phyloP scores from a whole-genome alignment of 2,113 vertebrate genomes.

The Ursus arctos region DNA sequence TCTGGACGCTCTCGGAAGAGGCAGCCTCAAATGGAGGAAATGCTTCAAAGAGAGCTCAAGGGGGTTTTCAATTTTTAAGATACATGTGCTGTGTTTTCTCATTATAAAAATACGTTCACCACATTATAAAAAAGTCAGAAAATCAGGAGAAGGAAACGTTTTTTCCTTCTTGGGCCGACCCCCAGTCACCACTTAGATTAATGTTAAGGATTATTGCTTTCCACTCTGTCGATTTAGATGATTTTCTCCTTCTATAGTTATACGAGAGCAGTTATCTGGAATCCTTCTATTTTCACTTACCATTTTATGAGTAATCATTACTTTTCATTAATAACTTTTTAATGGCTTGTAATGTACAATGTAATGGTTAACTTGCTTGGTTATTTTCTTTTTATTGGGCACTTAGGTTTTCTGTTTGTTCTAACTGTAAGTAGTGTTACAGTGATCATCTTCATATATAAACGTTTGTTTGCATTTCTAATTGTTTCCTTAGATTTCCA shows the following conservation, averaged over 20 bases:
- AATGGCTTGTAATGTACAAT: not conserved
- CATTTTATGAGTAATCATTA: not conserved
- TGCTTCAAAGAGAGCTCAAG: not conserved
- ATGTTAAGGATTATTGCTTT: not conserved
- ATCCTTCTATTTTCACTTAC: not conserved
- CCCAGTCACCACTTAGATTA: accelerated
- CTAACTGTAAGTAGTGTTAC: not conserved
- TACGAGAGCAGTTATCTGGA: accelerated
- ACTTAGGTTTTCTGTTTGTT: not conserved
- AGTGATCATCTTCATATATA: not conserved
- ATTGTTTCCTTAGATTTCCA: not conserved
- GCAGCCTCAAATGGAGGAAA: not conserved
- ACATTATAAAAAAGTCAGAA: not conserved
- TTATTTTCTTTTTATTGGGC: not conserved
- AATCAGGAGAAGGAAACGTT: not conserved
- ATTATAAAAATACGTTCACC: not conserved
- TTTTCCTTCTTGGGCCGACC: too few relatives aligned
- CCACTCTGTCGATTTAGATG: accelerated
- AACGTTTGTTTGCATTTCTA: not conserved
- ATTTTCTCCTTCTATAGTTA: not conserved
- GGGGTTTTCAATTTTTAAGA: not conserved
- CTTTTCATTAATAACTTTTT: not conserved
- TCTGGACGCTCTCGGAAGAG: not conserved
- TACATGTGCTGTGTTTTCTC: not conserved
- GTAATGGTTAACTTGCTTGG: not conserved